These are phyloP conservation scores for Ommatoiulus sabulosus DNA, from an alignment of 2,888 invertebrate genomes.

Conservation along the genomic window DNA sequence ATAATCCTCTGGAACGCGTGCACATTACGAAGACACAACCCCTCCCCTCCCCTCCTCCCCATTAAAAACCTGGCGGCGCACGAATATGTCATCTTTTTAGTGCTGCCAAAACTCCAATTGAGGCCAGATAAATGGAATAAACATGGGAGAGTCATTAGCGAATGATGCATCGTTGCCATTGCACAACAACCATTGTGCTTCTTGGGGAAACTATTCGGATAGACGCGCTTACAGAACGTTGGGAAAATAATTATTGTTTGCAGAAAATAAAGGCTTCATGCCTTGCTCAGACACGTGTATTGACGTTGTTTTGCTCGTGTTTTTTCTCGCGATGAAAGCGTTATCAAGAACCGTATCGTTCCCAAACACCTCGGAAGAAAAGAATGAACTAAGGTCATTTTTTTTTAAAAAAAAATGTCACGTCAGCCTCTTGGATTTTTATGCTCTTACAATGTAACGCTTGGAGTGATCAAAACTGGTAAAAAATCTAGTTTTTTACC, in stretches of 20 bases:
- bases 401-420: too few relatives aligned
- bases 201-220: background rate
- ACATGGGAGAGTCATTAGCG: slow-evolving; percentile 7
- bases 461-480: too few relatives aligned
- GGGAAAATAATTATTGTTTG: slow-evolving; percentile 26
- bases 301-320: background rate
- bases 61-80: background rate
- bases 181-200: background rate
- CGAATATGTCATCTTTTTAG: slow-evolving; percentile 35
- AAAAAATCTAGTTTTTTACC: too few relatives aligned
- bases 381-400: too few relatives aligned
- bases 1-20: slow-evolving; percentile 28
- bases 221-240: background rate
- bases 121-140: slow-evolving; percentile 18
- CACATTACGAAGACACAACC: background rate
- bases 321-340: background rate
- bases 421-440: too few relatives aligned
- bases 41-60: background rate
- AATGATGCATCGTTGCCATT: slow-evolving; percentile 21
- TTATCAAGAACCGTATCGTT: background rate
- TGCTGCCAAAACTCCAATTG: slow-evolving; percentile 41
- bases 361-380: background rate
- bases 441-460: too few relatives aligned
- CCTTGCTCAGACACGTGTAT: background rate
- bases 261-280: background rate